Evolutionary conservation across 2,888 invertebrate species (phyloP), one percentile per base, ranked within the genome.

Genomic region (Aphidius colemani): DNA sequence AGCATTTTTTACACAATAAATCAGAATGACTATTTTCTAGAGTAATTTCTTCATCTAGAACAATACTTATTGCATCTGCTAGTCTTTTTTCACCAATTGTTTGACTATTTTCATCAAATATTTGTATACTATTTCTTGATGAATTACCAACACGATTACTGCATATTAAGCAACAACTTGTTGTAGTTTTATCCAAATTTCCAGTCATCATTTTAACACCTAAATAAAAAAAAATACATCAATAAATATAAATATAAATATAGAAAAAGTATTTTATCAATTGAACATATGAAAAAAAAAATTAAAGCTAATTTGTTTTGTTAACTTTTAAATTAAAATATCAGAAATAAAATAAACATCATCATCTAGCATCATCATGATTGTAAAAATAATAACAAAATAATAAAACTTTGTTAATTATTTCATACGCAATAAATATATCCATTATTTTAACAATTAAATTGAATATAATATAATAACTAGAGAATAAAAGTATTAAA

Each of bases 1-100:
- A 87, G 76, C 92, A 92, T 71, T 89, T 90, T 75, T 87, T 88
- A 78, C 92, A 92, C 3, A 92, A 75, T 13, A 87, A 78, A 56
- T 82, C 82, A 0, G 87, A 85, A 66, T 88, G 88, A 0, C 85
- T 85, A 48, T 77, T 81, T 2, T 85, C 84, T 70, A 86, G 84
- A 7, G 79, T 81, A 1, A 90, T 71, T 2, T 85, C 82, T 62
- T 78, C 82, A 56, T 85, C 83, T 39, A 88, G 74, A 11, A 87
- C 78, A 55, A 82, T 76, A 57, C 82, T 81, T 67, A 88, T 83
- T 8, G 83, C 79, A 57, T 82, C 79, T 18, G 78, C 72, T 10
- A 85, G 78, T 9, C 80, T 76, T 65, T 81, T 81, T 8, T 83
- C 82, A 6, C 77, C 78, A 30, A 5, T 30, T 2, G 78, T 67